Evolutionary conservation across 2,113 vertebrate species (phyloP).

Genomic region (Actenoides hombroni): DNA sequence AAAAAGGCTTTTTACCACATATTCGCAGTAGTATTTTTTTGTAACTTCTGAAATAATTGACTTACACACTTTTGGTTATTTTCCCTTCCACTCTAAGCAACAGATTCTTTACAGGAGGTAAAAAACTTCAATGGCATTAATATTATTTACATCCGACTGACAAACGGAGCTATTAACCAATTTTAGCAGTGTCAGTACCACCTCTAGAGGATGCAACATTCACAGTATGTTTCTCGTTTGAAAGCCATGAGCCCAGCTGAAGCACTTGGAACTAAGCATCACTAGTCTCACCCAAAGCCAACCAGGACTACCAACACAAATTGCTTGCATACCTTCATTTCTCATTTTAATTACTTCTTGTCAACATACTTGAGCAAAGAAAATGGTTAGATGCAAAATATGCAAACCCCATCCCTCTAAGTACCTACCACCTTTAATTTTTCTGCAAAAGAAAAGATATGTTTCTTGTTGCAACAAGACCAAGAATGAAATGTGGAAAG

Average conservation of each 20-base stretch:
- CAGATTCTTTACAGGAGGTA: neutral
- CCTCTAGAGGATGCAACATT: neutral
- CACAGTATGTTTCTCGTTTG: neutral
- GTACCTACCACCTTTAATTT: neutral
- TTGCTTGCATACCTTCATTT: neutral
- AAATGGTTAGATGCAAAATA: neutral
- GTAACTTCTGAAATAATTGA: neutral
- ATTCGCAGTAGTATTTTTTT: neutral
- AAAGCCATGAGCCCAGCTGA: neutral
- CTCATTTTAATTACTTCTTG: neutral
- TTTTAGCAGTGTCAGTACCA: neutral
- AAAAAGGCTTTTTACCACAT: neutral
- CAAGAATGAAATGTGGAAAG: neutral
- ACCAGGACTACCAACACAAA: neutral
- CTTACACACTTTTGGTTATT: fast-evolving
- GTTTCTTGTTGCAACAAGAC: neutral
- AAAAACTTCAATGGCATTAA: neutral
- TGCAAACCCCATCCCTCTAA: neutral
- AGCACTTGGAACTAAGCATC: fast-evolving
- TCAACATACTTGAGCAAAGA: neutral
- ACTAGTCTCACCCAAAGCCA: neutral
- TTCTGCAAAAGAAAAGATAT: neutral
- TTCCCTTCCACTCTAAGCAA: neutral
- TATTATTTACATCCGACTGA: neutral
- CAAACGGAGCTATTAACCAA: neutral